A percentile compares a stretch with the other conserved stretches of the same genome.
phyloP scores from a whole-genome alignment of 92 coral and sea anemone species.

The Palythoa grandiflora region DNA sequence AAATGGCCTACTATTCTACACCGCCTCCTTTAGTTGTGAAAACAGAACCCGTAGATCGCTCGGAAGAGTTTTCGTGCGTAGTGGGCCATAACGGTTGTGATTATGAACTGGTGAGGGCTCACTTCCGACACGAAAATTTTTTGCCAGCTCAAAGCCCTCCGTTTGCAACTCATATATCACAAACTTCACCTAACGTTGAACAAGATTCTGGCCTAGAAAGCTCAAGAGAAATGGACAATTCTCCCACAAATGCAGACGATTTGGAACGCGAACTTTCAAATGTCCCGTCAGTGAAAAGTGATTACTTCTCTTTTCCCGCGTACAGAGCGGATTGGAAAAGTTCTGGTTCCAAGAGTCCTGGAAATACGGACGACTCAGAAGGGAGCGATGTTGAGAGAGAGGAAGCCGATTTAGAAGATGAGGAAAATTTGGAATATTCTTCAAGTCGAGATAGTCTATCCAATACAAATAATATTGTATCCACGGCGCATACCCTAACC shows the following conservation, averaged over 20 bases:
- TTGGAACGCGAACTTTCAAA: slow-evolving; percentile 23
- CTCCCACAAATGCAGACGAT: slow-evolving; percentile 35
- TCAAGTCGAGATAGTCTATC: slow-evolving; percentile 45
- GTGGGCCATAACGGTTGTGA: slow-evolving; percentile 38
- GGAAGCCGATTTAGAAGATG: slow-evolving; percentile 28
- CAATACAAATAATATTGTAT: neutral
- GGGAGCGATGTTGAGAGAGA: slow-evolving; percentile 59
- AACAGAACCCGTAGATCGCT: slow-evolving; percentile 62
- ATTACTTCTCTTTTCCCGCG: slow-evolving; percentile 96
- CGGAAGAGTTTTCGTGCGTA: slow-evolving; percentile 38
- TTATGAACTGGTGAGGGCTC: slow-evolving; percentile 6
- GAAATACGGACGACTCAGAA: slow-evolving; percentile 55
- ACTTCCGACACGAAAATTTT: slow-evolving; percentile 41
- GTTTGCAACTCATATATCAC: neutral
- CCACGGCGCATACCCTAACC: slow-evolving; percentile 19
- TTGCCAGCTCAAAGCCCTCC: slow-evolving; percentile 4
- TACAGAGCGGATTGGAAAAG: slow-evolving; percentile 81
- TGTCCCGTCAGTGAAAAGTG: slow-evolving; percentile 64
- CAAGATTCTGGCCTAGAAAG: slow-evolving; percentile 36
- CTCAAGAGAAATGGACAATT: slow-evolving; percentile 43
- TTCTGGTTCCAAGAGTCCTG: slow-evolving; percentile 44
- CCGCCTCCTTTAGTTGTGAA: slow-evolving; percentile 59
- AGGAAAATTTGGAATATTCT: slow-evolving; percentile 22
- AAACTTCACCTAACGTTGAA: slow-evolving; percentile 23
- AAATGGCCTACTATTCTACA: slow-evolving; percentile 26